These are phyloP conservation scores for Andrena chrysosceles DNA, from an alignment of 2,888 invertebrate species.

Conservation along the genomic window DNA sequence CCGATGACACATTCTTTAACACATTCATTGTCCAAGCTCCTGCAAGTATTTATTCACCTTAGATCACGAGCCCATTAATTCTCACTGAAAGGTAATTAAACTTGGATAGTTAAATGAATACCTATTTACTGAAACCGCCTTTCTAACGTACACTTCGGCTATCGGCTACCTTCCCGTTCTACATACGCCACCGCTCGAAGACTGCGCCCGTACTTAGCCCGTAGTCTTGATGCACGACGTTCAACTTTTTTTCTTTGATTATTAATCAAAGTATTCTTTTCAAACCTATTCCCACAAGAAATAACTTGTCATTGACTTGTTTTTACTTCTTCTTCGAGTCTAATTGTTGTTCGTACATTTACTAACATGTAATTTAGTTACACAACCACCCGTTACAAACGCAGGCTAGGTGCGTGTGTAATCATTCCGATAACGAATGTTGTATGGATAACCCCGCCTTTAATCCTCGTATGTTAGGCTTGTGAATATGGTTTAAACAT, in stretches of 20 bases:
- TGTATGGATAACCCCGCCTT: conserved; percentile 41
- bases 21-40: conserved; percentile 70
- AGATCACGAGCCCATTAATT: conserved; percentile 12
- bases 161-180: conserved; percentile 15
- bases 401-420: conserved; percentile 16
- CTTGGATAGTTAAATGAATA: conserved; percentile 23
- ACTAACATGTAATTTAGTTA: conserved; percentile 25
- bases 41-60: conserved; percentile 31
- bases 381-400: conserved; percentile 16
- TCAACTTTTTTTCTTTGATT: conserved; percentile 17
- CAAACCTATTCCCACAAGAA: not conserved
- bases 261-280: not conserved
- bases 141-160: conserved; percentile 46
- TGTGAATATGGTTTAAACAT: not conserved
- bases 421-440: conserved; percentile 38
- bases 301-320: conserved; percentile 9
- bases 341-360: conserved; percentile 2
- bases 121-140: conserved; percentile 39
- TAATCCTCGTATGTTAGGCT: not conserved
- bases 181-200: conserved; percentile 52
- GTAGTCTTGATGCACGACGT: not conserved
- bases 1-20: conserved; percentile 78
- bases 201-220: conserved; percentile 41
- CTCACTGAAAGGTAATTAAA: conserved; percentile 29
- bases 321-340: not conserved